phyloP scores from a whole-genome alignment of 2,888 invertebrate species.

The Cybosia mesomella region DNA sequence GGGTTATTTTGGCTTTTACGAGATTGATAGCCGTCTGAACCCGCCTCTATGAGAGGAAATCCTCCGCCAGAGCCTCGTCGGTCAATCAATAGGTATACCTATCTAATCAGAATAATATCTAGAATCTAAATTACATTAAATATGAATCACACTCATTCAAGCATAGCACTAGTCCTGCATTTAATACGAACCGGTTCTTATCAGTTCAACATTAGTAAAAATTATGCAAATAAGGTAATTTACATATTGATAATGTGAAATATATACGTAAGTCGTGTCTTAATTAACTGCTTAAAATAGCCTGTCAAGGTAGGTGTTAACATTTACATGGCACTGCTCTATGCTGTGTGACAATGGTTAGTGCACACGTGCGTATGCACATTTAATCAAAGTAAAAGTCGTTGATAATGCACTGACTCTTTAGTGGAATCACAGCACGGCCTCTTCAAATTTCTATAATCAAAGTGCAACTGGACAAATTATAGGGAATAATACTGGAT shows the following conservation, averaged over 20 bases:
- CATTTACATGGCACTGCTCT: constrained; percentile 5
- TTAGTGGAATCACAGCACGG: background rate
- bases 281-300: constrained; percentile 16
- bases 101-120: too few species aligned
- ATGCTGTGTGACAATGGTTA: background rate
- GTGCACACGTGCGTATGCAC: background rate
- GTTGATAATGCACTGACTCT: background rate
- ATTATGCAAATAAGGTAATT: constrained; percentile 10
- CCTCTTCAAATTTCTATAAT: background rate
- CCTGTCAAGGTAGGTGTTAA: background rate
- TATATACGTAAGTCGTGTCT: constrained; percentile 6
- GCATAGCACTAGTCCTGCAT: background rate
- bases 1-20: too few species aligned
- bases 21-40: too few species aligned
- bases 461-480: background rate
- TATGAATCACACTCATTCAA: background rate
- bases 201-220: constrained; percentile 7
- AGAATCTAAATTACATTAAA: background rate
- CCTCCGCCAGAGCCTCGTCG: too few species aligned
- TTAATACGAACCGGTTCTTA: background rate
- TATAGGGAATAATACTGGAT: background rate
- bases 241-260: constrained; percentile 13
- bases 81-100: too few species aligned
- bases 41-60: too few species aligned
- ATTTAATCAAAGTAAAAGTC: background rate